These are phyloP conservation scores for Paraescarpia echinospica DNA, from an alignment of 1,140 invertebrate species.

Conservation along the genomic window DNA sequence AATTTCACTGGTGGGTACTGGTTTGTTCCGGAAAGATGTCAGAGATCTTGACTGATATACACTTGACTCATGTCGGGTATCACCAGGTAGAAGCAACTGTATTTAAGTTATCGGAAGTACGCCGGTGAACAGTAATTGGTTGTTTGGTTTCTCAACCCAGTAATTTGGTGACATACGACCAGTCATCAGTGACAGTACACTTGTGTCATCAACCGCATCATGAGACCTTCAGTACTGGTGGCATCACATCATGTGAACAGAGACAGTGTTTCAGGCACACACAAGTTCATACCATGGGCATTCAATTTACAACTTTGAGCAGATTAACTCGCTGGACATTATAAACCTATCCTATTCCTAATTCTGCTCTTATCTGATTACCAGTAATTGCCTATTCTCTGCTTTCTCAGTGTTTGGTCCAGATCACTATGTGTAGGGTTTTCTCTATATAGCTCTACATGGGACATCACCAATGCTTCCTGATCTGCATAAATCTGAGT, in stretches of 20 bases:
- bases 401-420: no score
- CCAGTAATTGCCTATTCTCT: not conserved
- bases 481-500: no score
- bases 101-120: not conserved
- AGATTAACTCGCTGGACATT: not conserved
- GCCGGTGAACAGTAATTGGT: no score
- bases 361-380: not conserved
- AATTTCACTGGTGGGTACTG: not conserved
- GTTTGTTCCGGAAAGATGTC: not conserved
- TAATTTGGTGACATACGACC: not conserved
- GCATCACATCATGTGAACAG: not conserved
- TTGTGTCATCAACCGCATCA: not conserved
- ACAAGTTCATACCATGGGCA: not conserved
- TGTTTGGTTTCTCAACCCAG: no score
- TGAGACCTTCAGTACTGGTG: not conserved
- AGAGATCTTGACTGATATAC: not conserved
- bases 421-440: no score
- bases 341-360: not conserved
- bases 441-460: no score
- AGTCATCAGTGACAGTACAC: not conserved
- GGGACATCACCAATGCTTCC: no score
- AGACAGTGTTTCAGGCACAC: not conserved
- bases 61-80: not conserved
- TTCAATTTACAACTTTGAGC: not conserved
- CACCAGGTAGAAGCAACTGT: not conserved